Evolutionary conservation across 2,797 vertebrate species (phyloP), one percentile per base, ranked within the genome.

Genomic region (Taeniopygia guttata): DNA sequence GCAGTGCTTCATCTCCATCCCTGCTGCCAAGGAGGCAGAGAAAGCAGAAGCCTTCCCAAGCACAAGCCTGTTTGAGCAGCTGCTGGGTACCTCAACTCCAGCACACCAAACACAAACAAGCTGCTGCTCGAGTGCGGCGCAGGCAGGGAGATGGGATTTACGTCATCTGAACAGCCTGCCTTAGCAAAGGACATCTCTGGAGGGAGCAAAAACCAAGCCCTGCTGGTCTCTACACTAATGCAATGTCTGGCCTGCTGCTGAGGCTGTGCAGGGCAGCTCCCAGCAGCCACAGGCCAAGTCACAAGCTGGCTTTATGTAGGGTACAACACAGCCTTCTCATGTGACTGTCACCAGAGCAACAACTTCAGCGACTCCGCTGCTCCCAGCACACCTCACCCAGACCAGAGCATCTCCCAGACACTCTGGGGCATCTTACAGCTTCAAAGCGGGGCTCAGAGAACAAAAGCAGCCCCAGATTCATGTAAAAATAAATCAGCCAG

Each of bases 261-360:
- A 67, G 91, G n/a, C 70, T 40, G 79, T 66, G 89, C 84, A 36
- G 79, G 66, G 67, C 9, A 89, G 86, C 73, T 25, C 30, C 26
- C 77, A 5, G 42, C 10, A 85, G 91, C 64, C 4, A 87, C 64
- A 77, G 22, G 34, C 84, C 6, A 63, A 91, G 92, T 67, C 91
- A 93, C 87, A 21, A 59, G 94, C 94, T 81, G 27, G 1, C 14
- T 40, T 34, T 79, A 87, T 67, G 66, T 48, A 84, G 87, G 91
- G 80, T 87, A 78, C 26, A 54, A 46, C n/a, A 48, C 77, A 83
- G 78, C 89, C 75, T 78, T 70, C 79, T 25, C 88, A 55, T 69
- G 89, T 81, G 92, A 77, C 67, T 62, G 48, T 90, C 92, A 66
- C 84, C 92, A 80, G 52, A 93, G 83, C 84, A 90, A 84, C 91